Base-by-base conservation (phyloP, 2,113 vertebrate species). In the Phaethornis superciliosus region DNA sequence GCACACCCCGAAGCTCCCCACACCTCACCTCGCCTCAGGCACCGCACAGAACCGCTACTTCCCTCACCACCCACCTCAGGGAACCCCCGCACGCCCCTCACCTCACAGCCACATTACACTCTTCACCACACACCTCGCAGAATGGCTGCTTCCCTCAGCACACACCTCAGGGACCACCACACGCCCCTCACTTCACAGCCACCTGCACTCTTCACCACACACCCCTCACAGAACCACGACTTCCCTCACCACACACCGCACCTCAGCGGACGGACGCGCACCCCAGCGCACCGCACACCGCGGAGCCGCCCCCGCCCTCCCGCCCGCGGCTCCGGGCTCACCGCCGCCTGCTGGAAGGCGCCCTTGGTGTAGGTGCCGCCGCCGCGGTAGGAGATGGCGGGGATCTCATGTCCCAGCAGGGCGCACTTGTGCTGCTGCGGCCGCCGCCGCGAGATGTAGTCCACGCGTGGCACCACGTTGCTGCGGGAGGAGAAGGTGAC, bases 291-390 rank as follows among this genome's bases (percentile, higher is more conserved):
- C 47, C 47, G 20, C 47, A 22, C 47, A 21, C 18, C 47, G 19
- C 47, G 47, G 47, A 9, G 22, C 47, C 47, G 19, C 47, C 47
- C 33, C 20, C 9, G 26, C 2, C 35, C 23, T 21, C 24, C 32
- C n/a, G 7, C 49, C 51, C 46, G 17, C 11, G 1, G 37, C 55
- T 42, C 64, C 56, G 8, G 28, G 98, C 98, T 99, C 98, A 99
- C 99, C 98, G 98, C 98, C 46, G 99, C 99, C 93, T 99, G 98
- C 98, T 99, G 99, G 98, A 99, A 99, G 82, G 99, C 99, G 90
- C 99, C 99, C 93, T 98, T 99, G 81, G 99, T 99, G 98, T 98
- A 99, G 96, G 99, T 99, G 90, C 99, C 99, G 22, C 99, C 99
- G 91, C 99, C 99, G 74, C 98, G 97, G 98, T 99, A 99, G 96